Base-by-base conservation (phyloP, 2,113 vertebrate species). In the Atlantisia rogersi region DNA sequence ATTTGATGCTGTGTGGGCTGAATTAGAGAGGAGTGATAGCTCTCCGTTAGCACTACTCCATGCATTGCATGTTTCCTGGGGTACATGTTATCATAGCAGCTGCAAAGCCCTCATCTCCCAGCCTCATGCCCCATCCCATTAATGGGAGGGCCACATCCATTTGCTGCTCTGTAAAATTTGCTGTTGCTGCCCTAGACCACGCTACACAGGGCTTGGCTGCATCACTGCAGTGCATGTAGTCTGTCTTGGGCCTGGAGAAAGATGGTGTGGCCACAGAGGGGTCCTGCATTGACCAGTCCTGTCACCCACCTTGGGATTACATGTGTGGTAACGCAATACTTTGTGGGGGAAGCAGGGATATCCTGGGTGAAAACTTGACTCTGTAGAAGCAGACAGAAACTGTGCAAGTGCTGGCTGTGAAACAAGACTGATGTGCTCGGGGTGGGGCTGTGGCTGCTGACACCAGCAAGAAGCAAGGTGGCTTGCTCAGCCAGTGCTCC, bases 381-480 rank as follows among this genome's bases (percentile, higher is more conserved):
- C 56, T 76, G 35, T 32, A 39, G 53, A 79, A 86, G 69, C 8
- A 68, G 58, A 62, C 46, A 84, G 70, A 73, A 89, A 48, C 79
- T 48, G 55, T 82, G 40, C 64, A 70, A 68, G 71, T 7, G 15
- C 15, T 80, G 48, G 25, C 60, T 71, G 62, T 75, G 90, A 42
- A 88, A 46, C 10, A 78, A 81, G 58, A n/a, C 32, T 32, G 50
- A 65, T 81, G 74, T 53, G 44, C 60, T 65, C 65, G 31, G 62
- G 73, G 78, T 35, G 63, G 10, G 48, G 8, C 62, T 76, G 65
- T 39, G 52, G 48, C 20, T 9, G 9, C 80, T 89, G 86, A 91
- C 78, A 87, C 24, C 89, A 80, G 24, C 69, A 63, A 62, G 90
- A 85, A 92, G 58, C 21, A 53, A 79, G 40, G 67, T 85, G 52